Evolutionary conservation across 2,113 vertebrate species (phyloP).

Genomic region (Neolamprologus devosi): DNA sequence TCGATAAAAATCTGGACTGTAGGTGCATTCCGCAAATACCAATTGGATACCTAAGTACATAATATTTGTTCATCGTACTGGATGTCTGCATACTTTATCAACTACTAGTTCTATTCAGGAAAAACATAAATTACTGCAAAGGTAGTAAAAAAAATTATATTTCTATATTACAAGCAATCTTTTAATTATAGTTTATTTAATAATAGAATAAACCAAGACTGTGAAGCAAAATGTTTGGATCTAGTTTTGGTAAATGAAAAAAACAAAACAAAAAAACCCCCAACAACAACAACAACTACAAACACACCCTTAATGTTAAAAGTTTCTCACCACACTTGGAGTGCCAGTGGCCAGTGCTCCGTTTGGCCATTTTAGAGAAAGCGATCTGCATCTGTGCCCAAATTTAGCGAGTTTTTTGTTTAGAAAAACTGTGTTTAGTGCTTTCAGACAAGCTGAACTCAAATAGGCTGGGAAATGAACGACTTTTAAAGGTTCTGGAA

Average conservation of each 20-base stretch:
- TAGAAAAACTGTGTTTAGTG: background rate
- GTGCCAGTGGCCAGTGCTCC: background rate
- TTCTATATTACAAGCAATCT: background rate
- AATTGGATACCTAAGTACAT: background rate
- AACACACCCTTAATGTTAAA: background rate
- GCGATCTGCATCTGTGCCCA: background rate
- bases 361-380: background rate
- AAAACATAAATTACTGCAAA: background rate
- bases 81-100: background rate
- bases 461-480: background rate
- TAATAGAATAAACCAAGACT: background rate
- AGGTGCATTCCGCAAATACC: background rate
- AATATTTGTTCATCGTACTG: background rate
- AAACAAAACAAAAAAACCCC: background rate
- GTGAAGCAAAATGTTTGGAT: background rate
- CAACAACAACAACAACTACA: background rate
- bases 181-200: background rate
- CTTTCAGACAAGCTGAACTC: background rate
- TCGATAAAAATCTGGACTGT: background rate
- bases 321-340: fast-evolving
- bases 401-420: fast-evolving
- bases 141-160: background rate
- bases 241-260: background rate
- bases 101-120: background rate
- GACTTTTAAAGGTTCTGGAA: background rate